phyloP scores from a whole-genome alignment of 1,140 invertebrate species.

The Trichonephila inaurata region DNA sequence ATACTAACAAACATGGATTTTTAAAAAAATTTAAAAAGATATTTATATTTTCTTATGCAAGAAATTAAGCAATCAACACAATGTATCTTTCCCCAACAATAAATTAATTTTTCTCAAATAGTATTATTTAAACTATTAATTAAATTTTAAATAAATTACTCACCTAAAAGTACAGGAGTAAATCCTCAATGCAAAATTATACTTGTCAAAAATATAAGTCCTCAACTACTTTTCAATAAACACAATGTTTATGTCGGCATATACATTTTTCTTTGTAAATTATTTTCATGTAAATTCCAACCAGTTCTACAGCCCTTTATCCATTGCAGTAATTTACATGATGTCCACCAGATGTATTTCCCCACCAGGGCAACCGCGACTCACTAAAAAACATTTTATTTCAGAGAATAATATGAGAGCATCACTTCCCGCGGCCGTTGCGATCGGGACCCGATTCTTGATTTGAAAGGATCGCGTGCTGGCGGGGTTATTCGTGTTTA shows the following conservation, averaged over 20 bases:
- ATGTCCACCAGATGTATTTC: constrained; percentile 11
- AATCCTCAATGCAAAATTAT: background rate
- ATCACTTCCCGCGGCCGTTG: background rate
- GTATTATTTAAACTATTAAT: no score
- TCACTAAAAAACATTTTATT: background rate
- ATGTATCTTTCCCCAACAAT: no score
- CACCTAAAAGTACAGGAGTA: background rate
- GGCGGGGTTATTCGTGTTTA: background rate
- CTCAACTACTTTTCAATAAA: background rate
- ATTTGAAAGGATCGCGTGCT: constrained; percentile 32
- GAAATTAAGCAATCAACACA: no score
- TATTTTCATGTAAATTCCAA: background rate
- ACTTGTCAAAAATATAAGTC: background rate
- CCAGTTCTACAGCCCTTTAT: background rate
- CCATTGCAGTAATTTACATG: constrained; percentile 15
- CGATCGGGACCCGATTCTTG: background rate
- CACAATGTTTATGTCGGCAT: background rate
- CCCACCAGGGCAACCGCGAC: background rate
- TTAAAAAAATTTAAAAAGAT: no score
- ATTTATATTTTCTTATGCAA: no score
- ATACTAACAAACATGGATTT: no score
- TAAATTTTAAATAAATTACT: background rate
- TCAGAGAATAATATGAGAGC: background rate
- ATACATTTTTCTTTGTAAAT: background rate
- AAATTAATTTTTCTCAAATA: no score